A percentile compares a stretch with the other conserved stretches of the same genome.
Evolutionary conservation across 2,797 vertebrate genomes (phyloP).

Genomic region (Megalops cyprinoides): DNA sequence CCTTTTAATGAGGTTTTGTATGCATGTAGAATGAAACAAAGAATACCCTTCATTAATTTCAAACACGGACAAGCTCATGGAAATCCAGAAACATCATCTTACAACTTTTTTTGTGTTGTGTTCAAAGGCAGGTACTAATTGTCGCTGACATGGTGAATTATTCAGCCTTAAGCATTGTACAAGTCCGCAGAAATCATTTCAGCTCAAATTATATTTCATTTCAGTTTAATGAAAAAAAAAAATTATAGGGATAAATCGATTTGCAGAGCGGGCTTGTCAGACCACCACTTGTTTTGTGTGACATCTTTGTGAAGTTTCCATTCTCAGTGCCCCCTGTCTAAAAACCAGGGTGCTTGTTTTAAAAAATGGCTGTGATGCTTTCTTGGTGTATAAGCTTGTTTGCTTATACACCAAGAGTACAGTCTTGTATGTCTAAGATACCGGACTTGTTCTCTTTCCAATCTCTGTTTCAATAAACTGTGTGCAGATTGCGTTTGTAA

Average conservation of each 20-base stretch:
- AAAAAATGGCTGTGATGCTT: neutral
- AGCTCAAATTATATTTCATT: too few species aligned
- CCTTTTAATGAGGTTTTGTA: neutral
- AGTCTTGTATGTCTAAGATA: neutral
- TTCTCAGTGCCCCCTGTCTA: neutral
- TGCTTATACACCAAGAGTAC: too few species aligned
- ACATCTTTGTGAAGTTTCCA: too few species aligned
- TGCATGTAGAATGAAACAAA: neutral
- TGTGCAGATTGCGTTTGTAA: too few species aligned
- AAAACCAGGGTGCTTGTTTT: neutral
- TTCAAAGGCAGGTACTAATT: neutral
- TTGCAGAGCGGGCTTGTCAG: too few species aligned
- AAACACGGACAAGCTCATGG: neutral
- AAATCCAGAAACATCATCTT: neutral
- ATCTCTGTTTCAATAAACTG: too few species aligned
- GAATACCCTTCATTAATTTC: neutral
- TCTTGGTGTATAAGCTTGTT: neutral
- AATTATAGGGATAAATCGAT: too few species aligned
- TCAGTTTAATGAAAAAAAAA: too few species aligned
- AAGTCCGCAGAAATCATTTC: too few species aligned
- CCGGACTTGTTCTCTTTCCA: too few species aligned
- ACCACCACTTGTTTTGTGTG: too few species aligned
- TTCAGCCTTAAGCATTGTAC: constrained; percentile 4
- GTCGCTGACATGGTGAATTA: neutral
- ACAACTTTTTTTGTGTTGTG: neutral